phyloP scores from a whole-genome alignment of 2,888 invertebrate genomes.

The Eupithecia pulchellata region DNA sequence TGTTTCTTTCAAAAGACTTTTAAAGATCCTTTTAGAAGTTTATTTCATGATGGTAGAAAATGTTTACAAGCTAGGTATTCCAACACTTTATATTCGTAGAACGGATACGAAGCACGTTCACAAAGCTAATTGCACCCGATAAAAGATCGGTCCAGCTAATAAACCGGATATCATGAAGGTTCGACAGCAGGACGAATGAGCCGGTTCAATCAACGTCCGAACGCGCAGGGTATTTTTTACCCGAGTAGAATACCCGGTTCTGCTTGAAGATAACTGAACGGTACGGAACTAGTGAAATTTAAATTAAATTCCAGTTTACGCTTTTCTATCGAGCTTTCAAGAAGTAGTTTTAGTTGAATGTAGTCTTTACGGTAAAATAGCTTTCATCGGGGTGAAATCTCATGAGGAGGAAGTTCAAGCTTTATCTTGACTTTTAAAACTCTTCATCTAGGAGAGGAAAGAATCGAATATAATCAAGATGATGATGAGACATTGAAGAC shows the following conservation, averaged over 20 bases:
- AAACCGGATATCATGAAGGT: conserved; percentile 66
- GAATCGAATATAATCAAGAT: not conserved
- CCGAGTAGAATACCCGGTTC: conserved; percentile 36
- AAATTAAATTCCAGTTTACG: conserved; percentile 45
- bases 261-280: conserved; percentile 31
- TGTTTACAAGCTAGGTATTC: not conserved
- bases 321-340: not conserved
- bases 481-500: not conserved
- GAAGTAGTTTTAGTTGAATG: not conserved
- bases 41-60: not conserved
- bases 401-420: not conserved
- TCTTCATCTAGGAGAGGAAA: not conserved
- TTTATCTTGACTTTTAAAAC: not conserved
- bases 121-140: conserved; percentile 44
- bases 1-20: not conserved
- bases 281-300: conserved; percentile 17
- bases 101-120: conserved; percentile 15
- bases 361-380: conserved; percentile 7
- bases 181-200: conserved; percentile 63
- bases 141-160: conserved; percentile 65
- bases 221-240: conserved; percentile 61
- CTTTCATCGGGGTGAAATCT: not conserved
- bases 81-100: conserved; percentile 6
- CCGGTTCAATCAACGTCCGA: conserved; percentile 68
- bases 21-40: not conserved